These are phyloP conservation scores for Hydriomena furcata DNA, from an alignment of 2,888 invertebrate genomes.

Conservation along the genomic window DNA sequence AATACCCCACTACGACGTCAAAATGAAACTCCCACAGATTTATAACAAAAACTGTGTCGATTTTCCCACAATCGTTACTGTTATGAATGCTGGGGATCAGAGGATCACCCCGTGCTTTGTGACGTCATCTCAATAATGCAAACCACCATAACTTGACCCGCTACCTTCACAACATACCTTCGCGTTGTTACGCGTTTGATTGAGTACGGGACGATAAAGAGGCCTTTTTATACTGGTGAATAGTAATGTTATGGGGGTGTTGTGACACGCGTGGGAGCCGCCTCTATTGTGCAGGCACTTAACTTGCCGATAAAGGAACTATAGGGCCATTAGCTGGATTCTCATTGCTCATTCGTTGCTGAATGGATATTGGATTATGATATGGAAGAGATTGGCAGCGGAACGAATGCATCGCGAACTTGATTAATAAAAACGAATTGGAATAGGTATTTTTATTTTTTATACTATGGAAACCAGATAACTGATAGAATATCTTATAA, in stretches of 20 bases:
- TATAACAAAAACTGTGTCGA: slow-evolving; percentile 74
- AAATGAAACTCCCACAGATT: slow-evolving; percentile 79
- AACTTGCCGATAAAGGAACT: slow-evolving; percentile 80
- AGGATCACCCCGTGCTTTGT: slow-evolving; percentile 62
- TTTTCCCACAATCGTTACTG: slow-evolving; percentile 78
- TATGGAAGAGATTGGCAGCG: slow-evolving; percentile 64
- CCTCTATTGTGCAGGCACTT: slow-evolving; percentile 77
- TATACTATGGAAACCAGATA: too few relatives aligned
- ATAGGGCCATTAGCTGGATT: slow-evolving; percentile 78
- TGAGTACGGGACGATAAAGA: slow-evolving; percentile 39
- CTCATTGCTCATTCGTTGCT: slow-evolving; percentile 78
- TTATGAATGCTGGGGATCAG: slow-evolving; percentile 69
- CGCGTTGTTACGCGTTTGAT: slow-evolving; percentile 7
- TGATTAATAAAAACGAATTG: slow-evolving; percentile 38
- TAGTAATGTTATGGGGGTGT: slow-evolving; percentile 64
- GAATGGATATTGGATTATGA: slow-evolving; percentile 79
- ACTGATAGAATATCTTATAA: too few relatives aligned
- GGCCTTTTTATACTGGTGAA: slow-evolving; percentile 49
- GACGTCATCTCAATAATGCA: slow-evolving; percentile 55
- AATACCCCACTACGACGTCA: slow-evolving; percentile 56
- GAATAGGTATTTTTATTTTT: slow-evolving; percentile 10
- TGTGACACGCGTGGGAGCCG: slow-evolving; percentile 81
- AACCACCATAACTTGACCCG: slow-evolving; percentile 52
- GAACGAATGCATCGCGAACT: slow-evolving; percentile 42
- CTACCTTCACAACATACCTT: slow-evolving; percentile 24